Evolutionary conservation across 2,888 invertebrate genomes (phyloP), one percentile per base, ranked within the genome.

Genomic region (Altica lythri): DNA sequence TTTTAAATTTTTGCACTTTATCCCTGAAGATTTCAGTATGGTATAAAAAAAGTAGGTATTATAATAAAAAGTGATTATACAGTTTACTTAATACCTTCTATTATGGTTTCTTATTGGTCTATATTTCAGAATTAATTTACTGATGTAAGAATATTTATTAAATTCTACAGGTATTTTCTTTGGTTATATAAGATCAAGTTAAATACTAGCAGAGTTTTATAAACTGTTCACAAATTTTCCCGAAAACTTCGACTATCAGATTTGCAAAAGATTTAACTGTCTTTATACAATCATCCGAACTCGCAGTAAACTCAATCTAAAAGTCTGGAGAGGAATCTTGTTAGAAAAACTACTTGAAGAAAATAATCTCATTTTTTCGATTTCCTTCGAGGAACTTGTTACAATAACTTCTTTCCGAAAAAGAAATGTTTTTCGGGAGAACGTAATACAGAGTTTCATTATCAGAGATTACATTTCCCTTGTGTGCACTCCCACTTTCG

Each of bases 391-490:
- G 43, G 32, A 57, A 48, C 52, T 60, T 51, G 46, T 60, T 60
- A 52, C 53, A 54, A 52, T 55, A 52, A 57, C 49, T 55, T 52
- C 57, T 49, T 47, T 47, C 34, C 32, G 49, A 42, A 45, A 42
- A 47, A 48, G 38, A 32, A 43, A 37, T 37, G 43, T 42, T 60
- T 59, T 60, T 54, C 40, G 14, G 42, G 19, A 50, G 48, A 52
- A 48, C 42, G 48, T 56, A 49, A 59, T 57, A 34, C 54, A 38
- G 40, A 47, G 51, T 56, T 55, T 57, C 56, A 57, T 60, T 60
- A 60, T 57, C 55, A 54, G 59, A 57, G 59, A 54, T 57, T 56
- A 57, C 56, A 46, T 54, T 43, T 55, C 52, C 59, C 52, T 46
- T 52, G 54, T 52, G 54, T 53, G 53, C 52, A 46, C 54, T 42